A percentile compares a stretch with the other conserved stretches of the same genome.
These are phyloP conservation scores for Orchestia grillus DNA, from an alignment of 1,140 invertebrate genomes.

Conservation along the genomic window DNA sequence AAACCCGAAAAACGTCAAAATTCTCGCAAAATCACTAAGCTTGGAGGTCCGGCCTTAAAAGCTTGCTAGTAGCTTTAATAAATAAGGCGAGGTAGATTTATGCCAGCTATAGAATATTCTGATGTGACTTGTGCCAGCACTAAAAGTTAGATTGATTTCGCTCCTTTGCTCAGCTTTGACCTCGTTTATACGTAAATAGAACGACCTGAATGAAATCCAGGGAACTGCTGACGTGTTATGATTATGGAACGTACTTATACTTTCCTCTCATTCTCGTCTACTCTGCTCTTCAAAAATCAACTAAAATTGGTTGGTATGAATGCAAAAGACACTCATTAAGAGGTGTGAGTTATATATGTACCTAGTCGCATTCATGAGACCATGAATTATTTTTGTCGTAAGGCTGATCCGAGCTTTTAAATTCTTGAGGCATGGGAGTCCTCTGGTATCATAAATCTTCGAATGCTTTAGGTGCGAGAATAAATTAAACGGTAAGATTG, in stretches of 20 bases:
- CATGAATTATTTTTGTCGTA: background rate
- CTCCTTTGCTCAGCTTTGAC: too few species aligned
- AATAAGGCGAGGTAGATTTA: background rate
- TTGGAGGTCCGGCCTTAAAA: background rate
- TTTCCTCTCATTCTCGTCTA: background rate
- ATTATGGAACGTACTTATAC: background rate
- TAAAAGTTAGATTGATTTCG: background rate
- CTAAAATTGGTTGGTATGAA: background rate
- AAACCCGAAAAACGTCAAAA: background rate
- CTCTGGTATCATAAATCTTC: background rate
- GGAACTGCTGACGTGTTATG: background rate
- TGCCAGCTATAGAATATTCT: background rate
- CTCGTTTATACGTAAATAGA: background rate
- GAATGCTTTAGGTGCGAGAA: background rate
- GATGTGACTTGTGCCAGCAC: background rate
- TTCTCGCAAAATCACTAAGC: background rate
- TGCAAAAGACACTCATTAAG: background rate
- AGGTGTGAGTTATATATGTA: background rate
- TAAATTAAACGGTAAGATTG: background rate
- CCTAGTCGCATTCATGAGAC: background rate
- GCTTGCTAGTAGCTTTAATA: background rate
- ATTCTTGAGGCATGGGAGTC: background rate
- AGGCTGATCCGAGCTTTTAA: background rate
- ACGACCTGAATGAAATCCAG: background rate
- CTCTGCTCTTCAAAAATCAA: background rate